Conservation (phyloP, 2,797 vertebrate genomes). For the Thaleichthys pacificus region DNA sequence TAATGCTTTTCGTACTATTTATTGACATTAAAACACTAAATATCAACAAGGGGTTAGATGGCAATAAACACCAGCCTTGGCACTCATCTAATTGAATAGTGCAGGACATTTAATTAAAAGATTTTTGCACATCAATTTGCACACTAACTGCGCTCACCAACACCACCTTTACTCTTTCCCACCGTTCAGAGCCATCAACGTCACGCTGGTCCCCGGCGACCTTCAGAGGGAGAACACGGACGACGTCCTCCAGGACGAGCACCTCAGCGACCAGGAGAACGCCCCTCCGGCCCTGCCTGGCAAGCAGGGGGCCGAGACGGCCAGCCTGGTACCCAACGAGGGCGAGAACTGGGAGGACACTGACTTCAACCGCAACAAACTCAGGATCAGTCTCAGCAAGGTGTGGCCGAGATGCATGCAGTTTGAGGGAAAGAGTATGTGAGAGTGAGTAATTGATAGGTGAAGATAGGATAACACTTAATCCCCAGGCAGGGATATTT, state of each 20-base stretch:
- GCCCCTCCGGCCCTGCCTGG: conserved; percentile 80
- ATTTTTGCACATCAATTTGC: neutral
- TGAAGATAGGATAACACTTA: neutral
- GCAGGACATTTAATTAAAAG: neutral
- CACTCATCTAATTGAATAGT: too few species aligned
- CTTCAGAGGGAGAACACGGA: conserved; percentile 94
- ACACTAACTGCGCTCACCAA: conserved; percentile 48
- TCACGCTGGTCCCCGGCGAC: conserved; percentile 88
- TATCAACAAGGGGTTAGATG: too few species aligned
- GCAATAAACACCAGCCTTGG: too few species aligned
- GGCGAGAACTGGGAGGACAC: conserved; percentile 93
- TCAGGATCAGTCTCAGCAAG: conserved; percentile 98
- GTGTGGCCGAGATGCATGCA: conserved; percentile 57
- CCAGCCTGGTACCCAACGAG: conserved; percentile 64
- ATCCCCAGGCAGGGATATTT: neutral
- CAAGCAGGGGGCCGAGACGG: conserved; percentile 59
- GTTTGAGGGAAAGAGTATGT: neutral
- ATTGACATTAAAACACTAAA: too few species aligned
- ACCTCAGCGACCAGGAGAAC: conserved; percentile 96
- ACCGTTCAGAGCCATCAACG: conserved; percentile 87
- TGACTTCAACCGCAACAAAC: conserved; percentile 97
- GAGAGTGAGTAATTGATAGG: too few species aligned
- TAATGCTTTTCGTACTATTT: too few species aligned
- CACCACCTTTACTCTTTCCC: conserved; percentile 40
- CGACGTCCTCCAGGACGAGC: conserved; percentile 94